Evolutionary conservation across 2,797 vertebrate genomes (phyloP).

Genomic region (Amphiprion clarkii): DNA sequence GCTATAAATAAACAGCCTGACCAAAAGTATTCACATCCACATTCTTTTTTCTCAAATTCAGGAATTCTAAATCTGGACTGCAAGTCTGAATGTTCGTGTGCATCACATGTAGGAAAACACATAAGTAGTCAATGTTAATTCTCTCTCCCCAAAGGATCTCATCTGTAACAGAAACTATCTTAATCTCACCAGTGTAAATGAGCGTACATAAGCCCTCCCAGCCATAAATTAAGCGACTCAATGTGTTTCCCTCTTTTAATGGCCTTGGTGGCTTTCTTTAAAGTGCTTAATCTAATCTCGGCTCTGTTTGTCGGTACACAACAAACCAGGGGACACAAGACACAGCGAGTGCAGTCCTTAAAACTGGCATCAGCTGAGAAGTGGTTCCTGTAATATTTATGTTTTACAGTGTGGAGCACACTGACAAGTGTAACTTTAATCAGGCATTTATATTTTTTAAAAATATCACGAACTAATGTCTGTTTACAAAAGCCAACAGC

Average conservation of each 20-base stretch:
- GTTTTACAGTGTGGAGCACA: not conserved
- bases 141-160: constrained; percentile 29
- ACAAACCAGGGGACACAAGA: constrained; percentile 9
- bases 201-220: constrained; percentile 41
- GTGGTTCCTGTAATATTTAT: constrained; percentile 20
- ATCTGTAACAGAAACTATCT: constrained; percentile 49
- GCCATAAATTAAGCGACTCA: constrained; percentile 50
- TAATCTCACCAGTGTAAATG: constrained; percentile 60
- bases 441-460: constrained; percentile 12
- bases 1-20: constrained; percentile 74
- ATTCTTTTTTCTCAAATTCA: constrained; percentile 65
- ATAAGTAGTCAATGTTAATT: constrained; percentile 54
- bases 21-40: constrained; percentile 49
- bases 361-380: constrained; percentile 3
- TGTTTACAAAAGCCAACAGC: constrained; percentile 26
- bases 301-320: constrained; percentile 41
- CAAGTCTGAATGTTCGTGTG: constrained; percentile 28
- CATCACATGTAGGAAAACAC: constrained; percentile 19
- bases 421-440: not conserved
- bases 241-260: constrained; percentile 36
- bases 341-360: constrained; percentile 16
- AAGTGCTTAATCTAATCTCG: constrained; percentile 56
- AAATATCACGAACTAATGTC: constrained; percentile 13
- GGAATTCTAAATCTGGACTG: constrained; percentile 60
- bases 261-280: constrained; percentile 50